Evolutionary conservation across 2,113 vertebrate genomes (phyloP), one percentile per base, ranked within the genome.

Genomic region (Bufo bufo): DNA sequence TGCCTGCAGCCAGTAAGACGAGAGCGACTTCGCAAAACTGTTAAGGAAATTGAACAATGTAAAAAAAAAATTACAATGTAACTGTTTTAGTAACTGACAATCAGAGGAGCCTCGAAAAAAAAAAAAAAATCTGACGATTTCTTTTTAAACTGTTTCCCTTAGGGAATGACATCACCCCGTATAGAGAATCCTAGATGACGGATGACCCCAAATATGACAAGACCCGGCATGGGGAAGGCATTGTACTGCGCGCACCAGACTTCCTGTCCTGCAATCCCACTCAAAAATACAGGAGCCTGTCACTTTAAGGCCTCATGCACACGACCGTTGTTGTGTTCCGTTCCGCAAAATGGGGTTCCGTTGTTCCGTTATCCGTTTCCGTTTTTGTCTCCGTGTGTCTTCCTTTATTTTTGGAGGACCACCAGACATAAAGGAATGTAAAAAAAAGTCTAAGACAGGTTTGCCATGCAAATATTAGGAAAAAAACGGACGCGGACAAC

Each of bases 51-150:
- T 12, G 63, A 84, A 84, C 6, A 66, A 9, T 69, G 47, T 71
- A 71, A 84, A 71, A 79, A 79, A 33, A 33, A 54, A 63, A 63
- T 82, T 59, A 82, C 80, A 65, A 49, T 82, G 65, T 65, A 82
- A 71, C 82, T 33, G 63, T 52, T 50, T 83, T 83, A 6, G 69
- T 69, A 52, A 23, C 50, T 2, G 50, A 78, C 50, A 78, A 78
- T 52, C 33, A 3, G 49, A 33, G 20, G 20, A 54, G 20, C 49
- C n/a, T n/a, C 9, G 47, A 49, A 52, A 77, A 1, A 33, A n/a
- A 20, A 66, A 52, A 78, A 78, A 20, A 13, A 54, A 23, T 56
- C 6, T 5, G 10, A 14, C 11, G 77, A 52, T 78, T 77, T n/a
- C 75, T 17, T 9, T 77, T 5, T 54, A 54, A 78, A 78, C 4